phyloP scores from a whole-genome alignment of 2,888 invertebrate species.

The Cepaea hortensis region DNA sequence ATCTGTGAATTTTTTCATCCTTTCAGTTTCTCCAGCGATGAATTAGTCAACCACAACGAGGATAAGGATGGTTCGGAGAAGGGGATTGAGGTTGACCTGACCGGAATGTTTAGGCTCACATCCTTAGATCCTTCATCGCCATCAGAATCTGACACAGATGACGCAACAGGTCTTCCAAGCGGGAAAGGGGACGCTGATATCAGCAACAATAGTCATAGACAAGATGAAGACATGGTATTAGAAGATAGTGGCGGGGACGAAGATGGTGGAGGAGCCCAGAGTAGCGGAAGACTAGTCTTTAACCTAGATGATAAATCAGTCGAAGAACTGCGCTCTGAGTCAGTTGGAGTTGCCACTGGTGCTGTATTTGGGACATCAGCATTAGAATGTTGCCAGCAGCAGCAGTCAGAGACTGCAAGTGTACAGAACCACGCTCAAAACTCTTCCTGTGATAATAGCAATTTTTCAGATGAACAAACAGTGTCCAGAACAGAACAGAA shows the following conservation, averaged over 20 bases:
- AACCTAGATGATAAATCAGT: conserved; percentile 46
- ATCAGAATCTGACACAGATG: conserved; percentile 28
- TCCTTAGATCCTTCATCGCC: conserved; percentile 12
- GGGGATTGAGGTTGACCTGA: background rate
- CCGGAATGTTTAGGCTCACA: conserved; percentile 12
- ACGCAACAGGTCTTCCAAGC: background rate
- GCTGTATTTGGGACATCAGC: background rate
- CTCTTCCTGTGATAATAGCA: conserved; percentile 29
- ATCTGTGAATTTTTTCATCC: background rate
- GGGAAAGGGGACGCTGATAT: conserved; percentile 9
- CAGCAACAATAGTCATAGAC: conserved; percentile 33
- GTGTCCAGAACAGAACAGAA: background rate
- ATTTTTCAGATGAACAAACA: background rate
- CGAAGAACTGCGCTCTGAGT: conserved; percentile 53
- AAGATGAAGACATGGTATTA: conserved; percentile 25
- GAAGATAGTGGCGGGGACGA: conserved; percentile 27
- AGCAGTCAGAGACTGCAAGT: background rate
- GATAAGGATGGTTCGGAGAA: background rate
- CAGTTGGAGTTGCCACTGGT: conserved; percentile 4
- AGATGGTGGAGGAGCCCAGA: conserved; percentile 32
- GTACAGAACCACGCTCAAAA: conserved; percentile 8
- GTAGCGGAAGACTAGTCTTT: conserved; percentile 44
- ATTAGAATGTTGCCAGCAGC: background rate
- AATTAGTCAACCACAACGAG: background rate
- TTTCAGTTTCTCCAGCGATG: conserved; percentile 27